These are phyloP conservation scores for Carlito syrichta DNA, from an alignment of 2,113 vertebrate genomes.

Conservation along the genomic window DNA sequence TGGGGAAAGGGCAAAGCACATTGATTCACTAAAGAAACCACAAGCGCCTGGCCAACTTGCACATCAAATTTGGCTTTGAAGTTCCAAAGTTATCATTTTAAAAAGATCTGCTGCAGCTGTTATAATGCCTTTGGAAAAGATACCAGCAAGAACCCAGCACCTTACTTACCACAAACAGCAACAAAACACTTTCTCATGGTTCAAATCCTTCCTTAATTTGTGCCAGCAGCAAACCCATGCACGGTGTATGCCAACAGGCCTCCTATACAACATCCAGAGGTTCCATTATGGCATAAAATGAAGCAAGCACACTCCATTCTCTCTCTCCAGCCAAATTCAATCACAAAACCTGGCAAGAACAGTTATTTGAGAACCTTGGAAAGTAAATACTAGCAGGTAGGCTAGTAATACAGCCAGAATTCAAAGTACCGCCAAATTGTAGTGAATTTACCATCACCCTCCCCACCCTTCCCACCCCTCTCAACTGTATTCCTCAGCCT, in stretches of 20 bases:
- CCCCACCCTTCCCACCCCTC: too few species aligned
- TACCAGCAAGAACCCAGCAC: background rate
- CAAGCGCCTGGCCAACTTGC: constrained; percentile 27
- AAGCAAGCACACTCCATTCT: background rate
- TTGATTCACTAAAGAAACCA: constrained; percentile 13
- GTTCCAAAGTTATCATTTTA: background rate
- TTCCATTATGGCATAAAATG: background rate
- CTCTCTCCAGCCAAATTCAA: background rate
- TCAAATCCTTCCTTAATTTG: background rate
- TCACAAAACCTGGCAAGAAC: background rate
- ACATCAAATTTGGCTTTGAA: constrained; percentile 22
- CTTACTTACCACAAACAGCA: background rate
- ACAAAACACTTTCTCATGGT: background rate
- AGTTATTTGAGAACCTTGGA: background rate
- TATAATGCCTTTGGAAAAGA: background rate
- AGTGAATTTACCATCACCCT: background rate
- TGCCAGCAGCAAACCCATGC: background rate
- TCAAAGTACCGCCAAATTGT: background rate
- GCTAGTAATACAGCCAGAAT: background rate
- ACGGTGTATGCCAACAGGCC: too few species aligned
- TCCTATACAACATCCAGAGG: background rate
- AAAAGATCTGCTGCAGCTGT: background rate
- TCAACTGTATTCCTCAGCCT: background rate
- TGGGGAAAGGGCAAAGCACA: constrained; percentile 17
- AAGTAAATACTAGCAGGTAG: background rate